Conservation (phyloP, 2,888 invertebrate species). For the Oligia fasciuncula region DNA sequence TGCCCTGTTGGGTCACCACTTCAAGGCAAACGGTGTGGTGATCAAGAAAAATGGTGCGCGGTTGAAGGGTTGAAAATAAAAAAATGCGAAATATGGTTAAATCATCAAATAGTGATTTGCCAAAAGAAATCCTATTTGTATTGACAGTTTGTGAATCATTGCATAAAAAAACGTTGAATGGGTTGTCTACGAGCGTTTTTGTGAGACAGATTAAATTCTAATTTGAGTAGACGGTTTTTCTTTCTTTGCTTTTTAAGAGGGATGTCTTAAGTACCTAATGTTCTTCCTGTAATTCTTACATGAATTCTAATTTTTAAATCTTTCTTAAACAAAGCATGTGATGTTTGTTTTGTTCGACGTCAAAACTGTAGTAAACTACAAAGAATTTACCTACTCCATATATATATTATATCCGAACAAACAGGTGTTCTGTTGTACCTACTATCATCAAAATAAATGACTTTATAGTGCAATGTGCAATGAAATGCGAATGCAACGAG, state of each 20-base stretch:
- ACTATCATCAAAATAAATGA: conserved; percentile 3
- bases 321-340: background rate
- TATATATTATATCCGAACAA: background rate
- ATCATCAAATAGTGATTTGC: conserved; percentile 65
- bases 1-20: conserved; percentile 79
- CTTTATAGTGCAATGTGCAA: conserved; percentile 10
- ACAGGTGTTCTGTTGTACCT: background rate
- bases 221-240: conserved; percentile 29
- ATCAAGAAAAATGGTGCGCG: conserved; percentile 80
- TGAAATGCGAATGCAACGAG: background rate
- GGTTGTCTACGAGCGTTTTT: conserved; percentile 27
- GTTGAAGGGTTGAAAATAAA: conserved; percentile 75
- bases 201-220: conserved; percentile 48
- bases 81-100: conserved; percentile 82
- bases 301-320: background rate
- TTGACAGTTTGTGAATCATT: conserved; percentile 54
- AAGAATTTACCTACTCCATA: too few relatives aligned
- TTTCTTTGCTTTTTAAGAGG: conserved; percentile 8
- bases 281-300: background rate
- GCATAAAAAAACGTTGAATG: conserved; percentile 55
- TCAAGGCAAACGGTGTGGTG: conserved; percentile 85
- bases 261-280: background rate
- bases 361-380: background rate
- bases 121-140: conserved; percentile 70
- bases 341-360: background rate